Percentiles rank a stretch among this genome's conserved stretches.
Evolutionary conservation across 1,140 invertebrate genomes (phyloP).

Genomic region (Heterodera carotae): DNA sequence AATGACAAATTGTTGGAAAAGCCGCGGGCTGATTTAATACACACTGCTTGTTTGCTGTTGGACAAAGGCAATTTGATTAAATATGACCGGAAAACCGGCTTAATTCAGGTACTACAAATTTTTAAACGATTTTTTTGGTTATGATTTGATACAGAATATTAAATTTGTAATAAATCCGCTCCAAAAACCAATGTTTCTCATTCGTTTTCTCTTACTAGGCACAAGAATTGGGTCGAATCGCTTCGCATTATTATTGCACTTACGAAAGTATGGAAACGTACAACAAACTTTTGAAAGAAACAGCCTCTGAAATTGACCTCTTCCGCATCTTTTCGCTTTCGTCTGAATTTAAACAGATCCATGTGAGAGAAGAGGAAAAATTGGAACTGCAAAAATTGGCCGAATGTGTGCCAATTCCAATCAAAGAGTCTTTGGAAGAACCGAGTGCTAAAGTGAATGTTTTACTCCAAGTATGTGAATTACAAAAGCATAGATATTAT

Average conservation of each 20-base stretch:
- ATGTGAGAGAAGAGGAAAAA: constrained; percentile 95
- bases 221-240: constrained; percentile 91
- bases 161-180: neutral
- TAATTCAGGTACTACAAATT: constrained; percentile 73
- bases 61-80: constrained; percentile 89
- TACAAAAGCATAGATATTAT: neutral
- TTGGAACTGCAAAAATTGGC: constrained; percentile 93
- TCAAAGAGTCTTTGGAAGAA: constrained; percentile 98
- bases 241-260: constrained; percentile 96
- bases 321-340: constrained; percentile 99
- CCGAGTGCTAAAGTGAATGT: constrained; percentile 82
- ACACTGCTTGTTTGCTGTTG: constrained; percentile 86
- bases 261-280: constrained; percentile 94
- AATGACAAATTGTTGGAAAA: constrained; percentile 81
- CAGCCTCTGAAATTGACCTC: constrained; percentile 93
- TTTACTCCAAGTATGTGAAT: constrained; percentile 50
- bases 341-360: constrained; percentile 88
- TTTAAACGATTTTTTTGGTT: constrained; percentile 9
- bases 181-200: constrained; percentile 28
- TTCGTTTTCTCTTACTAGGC: constrained; percentile 66
- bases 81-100: constrained; percentile 91
- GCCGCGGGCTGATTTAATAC: constrained; percentile 89
- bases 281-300: constrained; percentile 93
- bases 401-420: constrained; percentile 95
- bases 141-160: neutral